These are phyloP conservation scores for Beris chalybata DNA, from an alignment of 2,888 invertebrate genomes.

Conservation along the genomic window DNA sequence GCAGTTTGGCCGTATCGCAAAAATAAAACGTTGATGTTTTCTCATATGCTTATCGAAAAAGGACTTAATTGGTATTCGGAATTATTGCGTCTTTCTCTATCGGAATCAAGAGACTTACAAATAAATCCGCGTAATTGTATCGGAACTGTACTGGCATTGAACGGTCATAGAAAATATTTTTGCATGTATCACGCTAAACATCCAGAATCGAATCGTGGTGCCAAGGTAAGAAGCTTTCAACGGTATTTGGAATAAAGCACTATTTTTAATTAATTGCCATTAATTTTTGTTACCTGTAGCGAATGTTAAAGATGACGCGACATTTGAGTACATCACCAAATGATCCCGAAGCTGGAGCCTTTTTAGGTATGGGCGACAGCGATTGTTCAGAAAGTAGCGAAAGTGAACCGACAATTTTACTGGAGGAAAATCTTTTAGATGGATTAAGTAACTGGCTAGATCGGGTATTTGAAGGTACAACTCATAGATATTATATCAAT, in stretches of 20 bases:
- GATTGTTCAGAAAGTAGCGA: slow-evolving; percentile 60
- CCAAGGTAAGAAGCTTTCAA: slow-evolving; percentile 59
- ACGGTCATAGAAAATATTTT: slow-evolving; percentile 96
- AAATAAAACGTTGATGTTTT: slow-evolving; percentile 95
- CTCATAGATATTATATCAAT: slow-evolving; percentile 92
- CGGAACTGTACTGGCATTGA: slow-evolving; percentile 92
- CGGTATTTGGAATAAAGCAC: neutral
- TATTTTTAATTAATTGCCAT: neutral
- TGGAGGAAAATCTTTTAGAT: slow-evolving; percentile 80
- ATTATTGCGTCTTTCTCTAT: slow-evolving; percentile 82
- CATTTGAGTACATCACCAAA: slow-evolving; percentile 59
- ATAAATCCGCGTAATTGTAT: slow-evolving; percentile 97
- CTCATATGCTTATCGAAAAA: slow-evolving; percentile 89
- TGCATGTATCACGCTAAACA: slow-evolving; percentile 98
- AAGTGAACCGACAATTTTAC: slow-evolving; percentile 59
- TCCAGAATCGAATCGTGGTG: slow-evolving; percentile 73
- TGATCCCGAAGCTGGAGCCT: slow-evolving; percentile 81
- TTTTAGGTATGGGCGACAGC: slow-evolving; percentile 81
- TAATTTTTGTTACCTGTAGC: slow-evolving; percentile 51
- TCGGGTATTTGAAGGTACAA: slow-evolving; percentile 92
- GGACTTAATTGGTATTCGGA: slow-evolving; percentile 93
- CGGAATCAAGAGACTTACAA: slow-evolving; percentile 77
- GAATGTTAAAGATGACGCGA: slow-evolving; percentile 71
- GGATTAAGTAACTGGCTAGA: slow-evolving; percentile 97
- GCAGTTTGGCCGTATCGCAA: slow-evolving; percentile 95